Evolutionary conservation across 2,888 invertebrate species (phyloP), one percentile per base, ranked within the genome.

Genomic region (Aphidius colemani): DNA sequence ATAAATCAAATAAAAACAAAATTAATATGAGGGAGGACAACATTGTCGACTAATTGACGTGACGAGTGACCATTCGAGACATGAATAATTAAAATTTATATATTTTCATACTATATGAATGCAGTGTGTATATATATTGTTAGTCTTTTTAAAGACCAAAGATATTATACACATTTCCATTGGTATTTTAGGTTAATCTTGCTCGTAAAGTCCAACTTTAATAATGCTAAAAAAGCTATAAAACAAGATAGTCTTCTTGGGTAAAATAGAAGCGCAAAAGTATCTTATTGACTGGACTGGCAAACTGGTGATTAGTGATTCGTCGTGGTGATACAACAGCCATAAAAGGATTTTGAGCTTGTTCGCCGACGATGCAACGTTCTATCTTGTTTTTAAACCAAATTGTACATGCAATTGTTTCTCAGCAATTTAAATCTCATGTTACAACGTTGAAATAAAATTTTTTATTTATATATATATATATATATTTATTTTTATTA

Each of bases 271-370:
- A 65, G 68, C 69, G 62, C 59, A 61, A 43, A 63, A 30, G 59
- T 66, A 67, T 70, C 68, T 66, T 66, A 68, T 70, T 63, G 70
- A 68, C 59, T 68, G 43, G 55, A 56, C 9, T 44, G 55, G 59
- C 58, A 43, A 64, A 53, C 56, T 61, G 67, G 68, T 71, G 69
- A 71, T 71, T 70, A 71, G 69, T 60, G 69, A 70, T 71, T 70
- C 67, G 69, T 66, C 64, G 66, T 68, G 66, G 65, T 63, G 59
- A 63, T 69, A 67, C 65, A 53, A 48, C 58, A 59, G 48, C 63
- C 69, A 64, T 67, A 64, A 67, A 69, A 67, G 64, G 66, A 64
- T 67, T 60, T 64, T 64, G 66, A 58, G 66, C 56, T 44, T 53
- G 64, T 45, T 59, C 61, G 41, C 51, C 50, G 59, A 60, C 53